Evolutionary conservation across 2,113 vertebrate genomes (phyloP).

Genomic region (Anoplopoma fimbria): DNA sequence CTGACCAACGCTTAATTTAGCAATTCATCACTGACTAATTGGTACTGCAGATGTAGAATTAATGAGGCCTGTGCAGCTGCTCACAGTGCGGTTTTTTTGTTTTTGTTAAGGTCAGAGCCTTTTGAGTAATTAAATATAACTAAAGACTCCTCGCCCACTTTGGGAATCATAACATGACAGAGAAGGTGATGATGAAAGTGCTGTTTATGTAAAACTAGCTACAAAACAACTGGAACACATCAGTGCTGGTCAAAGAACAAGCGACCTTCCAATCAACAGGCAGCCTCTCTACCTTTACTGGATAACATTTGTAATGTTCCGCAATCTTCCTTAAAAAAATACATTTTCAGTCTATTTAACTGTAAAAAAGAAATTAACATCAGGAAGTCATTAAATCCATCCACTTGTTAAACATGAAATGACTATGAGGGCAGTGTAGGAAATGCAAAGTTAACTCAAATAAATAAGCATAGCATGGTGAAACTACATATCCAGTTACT

Average conservation of each 20-base stretch:
- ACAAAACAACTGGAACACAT: not conserved
- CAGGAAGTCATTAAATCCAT: not conserved
- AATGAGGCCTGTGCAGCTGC: not conserved
- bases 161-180: not conserved
- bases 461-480: too few species aligned
- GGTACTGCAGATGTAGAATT: not conserved
- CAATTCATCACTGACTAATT: not conserved
- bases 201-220: not conserved
- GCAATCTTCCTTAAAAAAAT: too few species aligned
- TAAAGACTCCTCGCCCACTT: not conserved
- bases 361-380: too few species aligned
- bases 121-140: not conserved
- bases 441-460: too few species aligned
- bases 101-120: not conserved
- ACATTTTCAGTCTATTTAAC: too few species aligned
- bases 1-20: not conserved
- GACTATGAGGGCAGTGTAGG: too few species aligned
- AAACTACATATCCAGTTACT: too few species aligned
- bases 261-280: too few species aligned
- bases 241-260: not conserved
- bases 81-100: not conserved
- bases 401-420: not conserved
- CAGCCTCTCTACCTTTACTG: too few species aligned
- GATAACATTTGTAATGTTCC: too few species aligned
- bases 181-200: too few species aligned